These are phyloP conservation scores for Epinephelus coioides DNA, from an alignment of 2,797 vertebrate species.

Conservation along the genomic window DNA sequence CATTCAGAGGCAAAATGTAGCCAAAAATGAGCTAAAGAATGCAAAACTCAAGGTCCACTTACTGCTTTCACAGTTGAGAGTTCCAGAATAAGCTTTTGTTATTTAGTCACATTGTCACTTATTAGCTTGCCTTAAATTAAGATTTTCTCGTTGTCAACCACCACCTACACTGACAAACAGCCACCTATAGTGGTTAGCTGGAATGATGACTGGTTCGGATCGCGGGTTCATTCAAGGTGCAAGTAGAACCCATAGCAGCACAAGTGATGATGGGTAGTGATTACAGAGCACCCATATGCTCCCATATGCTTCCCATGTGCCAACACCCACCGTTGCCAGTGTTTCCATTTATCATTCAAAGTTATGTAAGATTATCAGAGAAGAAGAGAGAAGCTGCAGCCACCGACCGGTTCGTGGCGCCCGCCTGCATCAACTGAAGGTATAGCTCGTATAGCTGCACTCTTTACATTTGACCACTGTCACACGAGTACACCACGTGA, in stretches of 20 bases:
- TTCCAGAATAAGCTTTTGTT: no score
- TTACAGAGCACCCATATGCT: not conserved
- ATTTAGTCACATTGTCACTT: no score
- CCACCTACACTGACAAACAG: not conserved
- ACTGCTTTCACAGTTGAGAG: no score
- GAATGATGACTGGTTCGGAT: no score
- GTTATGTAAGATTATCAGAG: not conserved
- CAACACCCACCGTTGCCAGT: no score
- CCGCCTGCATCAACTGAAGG: not conserved
- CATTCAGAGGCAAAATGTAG: not conserved
- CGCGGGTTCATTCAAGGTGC: not conserved
- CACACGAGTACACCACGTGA: slow-evolving; percentile 74
- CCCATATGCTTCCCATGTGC: no score
- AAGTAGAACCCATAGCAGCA: not conserved
- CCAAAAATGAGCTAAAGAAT: not conserved
- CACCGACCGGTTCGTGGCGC: not conserved
- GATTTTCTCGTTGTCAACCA: not conserved
- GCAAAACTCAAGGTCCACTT: not conserved
- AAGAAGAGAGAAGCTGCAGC: not conserved
- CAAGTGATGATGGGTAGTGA: not conserved
- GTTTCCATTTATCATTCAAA: not conserved
- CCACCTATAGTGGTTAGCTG: no score
- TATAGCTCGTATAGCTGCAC: not conserved
- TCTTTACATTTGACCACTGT: slow-evolving; percentile 21
- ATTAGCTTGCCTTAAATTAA: no score